phyloP scores from a whole-genome alignment of 2,113 vertebrate genomes.

The Festucalex cinctus region DNA sequence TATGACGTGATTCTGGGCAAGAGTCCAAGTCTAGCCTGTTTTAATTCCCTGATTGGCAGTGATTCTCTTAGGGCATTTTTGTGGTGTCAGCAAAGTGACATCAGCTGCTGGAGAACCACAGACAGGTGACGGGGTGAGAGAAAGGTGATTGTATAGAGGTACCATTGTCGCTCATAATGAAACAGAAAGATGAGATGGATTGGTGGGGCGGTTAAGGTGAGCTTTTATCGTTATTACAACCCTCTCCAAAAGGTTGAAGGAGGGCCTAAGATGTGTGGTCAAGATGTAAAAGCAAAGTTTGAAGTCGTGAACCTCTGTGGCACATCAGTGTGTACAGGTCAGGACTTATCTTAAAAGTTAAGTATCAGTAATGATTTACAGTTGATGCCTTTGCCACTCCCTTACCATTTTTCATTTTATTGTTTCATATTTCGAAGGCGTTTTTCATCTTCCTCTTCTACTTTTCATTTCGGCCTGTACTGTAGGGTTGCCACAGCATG shows the following conservation, averaged over 20 bases:
- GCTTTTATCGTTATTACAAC: conserved; percentile 68
- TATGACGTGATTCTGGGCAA: conserved; percentile 52
- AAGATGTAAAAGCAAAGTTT: conserved; percentile 44
- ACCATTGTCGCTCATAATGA: conserved; percentile 3
- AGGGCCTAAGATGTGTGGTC: conserved; percentile 28
- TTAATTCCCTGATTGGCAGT: conserved; percentile 21
- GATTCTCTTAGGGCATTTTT: conserved; percentile 34
- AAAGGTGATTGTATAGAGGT: conserved; percentile 23
- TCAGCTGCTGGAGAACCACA: conserved; percentile 53
- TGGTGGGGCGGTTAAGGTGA: conserved; percentile 42
- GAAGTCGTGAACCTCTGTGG: conserved; percentile 5
- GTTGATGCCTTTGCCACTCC: too few relatives aligned
- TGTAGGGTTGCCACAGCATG: too few relatives aligned
- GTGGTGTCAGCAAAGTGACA: conserved; percentile 74
- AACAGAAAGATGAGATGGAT: conserved; percentile 18
- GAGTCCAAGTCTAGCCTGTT: conserved; percentile 7
- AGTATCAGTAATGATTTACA: too few relatives aligned
- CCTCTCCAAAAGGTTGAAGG: conserved; percentile 24
- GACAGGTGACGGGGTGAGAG: conserved; percentile 15
- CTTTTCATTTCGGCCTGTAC: too few relatives aligned
- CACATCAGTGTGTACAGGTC: not conserved
- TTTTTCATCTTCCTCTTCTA: too few relatives aligned
- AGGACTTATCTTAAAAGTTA: not conserved
- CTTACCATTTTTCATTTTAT: too few relatives aligned
- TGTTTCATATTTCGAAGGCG: too few relatives aligned